phyloP scores from a whole-genome alignment of 2,113 vertebrate genomes.

The Odobenus rosmarus region DNA sequence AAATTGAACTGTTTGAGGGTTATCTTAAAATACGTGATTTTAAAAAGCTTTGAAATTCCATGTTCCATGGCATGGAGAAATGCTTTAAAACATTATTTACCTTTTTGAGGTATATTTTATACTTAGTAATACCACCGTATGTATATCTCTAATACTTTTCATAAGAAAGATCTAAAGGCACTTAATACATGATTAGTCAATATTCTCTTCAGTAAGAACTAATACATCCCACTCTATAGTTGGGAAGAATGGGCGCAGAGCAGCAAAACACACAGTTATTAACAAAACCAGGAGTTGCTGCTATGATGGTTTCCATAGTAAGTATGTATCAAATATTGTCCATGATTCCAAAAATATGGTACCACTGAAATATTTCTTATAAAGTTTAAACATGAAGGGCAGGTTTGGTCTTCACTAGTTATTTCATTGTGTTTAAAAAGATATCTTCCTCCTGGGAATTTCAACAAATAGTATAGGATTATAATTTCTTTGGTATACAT shows the following conservation, averaged over 20 bases:
- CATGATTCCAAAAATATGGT: slow-evolving; percentile 7
- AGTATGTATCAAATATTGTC: background rate
- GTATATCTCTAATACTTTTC: slow-evolving; percentile 4
- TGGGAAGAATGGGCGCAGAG: background rate
- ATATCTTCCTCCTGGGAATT: background rate
- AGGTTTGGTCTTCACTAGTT: background rate
- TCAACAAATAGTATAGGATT: slow-evolving; percentile 16
- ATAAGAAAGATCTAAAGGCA: background rate
- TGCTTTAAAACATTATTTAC: slow-evolving; percentile 15
- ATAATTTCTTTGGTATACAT: slow-evolving; percentile 25
- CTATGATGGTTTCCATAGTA: background rate
- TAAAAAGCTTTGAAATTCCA: slow-evolving; percentile 36
- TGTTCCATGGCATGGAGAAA: background rate
- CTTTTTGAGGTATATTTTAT: slow-evolving; percentile 25
- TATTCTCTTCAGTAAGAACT: background rate
- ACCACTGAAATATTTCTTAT: slow-evolving; percentile 48
- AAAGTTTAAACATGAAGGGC: background rate
- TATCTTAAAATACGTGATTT: slow-evolving; percentile 29
- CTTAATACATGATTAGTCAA: slow-evolving; percentile 18
- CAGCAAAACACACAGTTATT: background rate
- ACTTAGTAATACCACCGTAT: background rate
- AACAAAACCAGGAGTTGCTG: background rate
- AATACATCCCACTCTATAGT: background rate
- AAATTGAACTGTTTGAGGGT: slow-evolving; percentile 49
- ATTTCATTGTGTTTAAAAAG: slow-evolving; percentile 31